Base-by-base conservation (phyloP, 2,113 vertebrate species). In the Brachyhypopomus occidentalis region DNA sequence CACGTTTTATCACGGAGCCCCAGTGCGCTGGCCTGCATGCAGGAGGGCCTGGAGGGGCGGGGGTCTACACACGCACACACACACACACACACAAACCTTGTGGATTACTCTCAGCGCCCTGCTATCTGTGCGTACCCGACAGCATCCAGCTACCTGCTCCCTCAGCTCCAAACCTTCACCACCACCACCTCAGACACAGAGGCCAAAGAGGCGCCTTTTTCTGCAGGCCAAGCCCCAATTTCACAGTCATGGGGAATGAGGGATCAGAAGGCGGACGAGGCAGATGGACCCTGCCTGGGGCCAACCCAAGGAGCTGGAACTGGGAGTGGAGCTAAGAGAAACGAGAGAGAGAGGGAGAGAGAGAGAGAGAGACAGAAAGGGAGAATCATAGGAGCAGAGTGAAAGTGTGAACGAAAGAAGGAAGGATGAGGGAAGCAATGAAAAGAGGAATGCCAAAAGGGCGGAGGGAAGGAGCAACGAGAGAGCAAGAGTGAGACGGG, bases 271-370 rank as follows among this genome's bases (percentile, higher is more conserved):
- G 84, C 23, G 83, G 83, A 85, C 63, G 87, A 92, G 89, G 91
- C 91, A 94, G 92, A 93, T 92, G 92, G 92, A 93, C 88, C 12
- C 72, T 89, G 89, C 91, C 62, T 66, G 86, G 85, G 90, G 91
- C 91, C 92, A 92, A 88, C 84, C 83, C 17, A 78, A 80, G 72
- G 55, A 78, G 77, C 76, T 74, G 82, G 48, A 77, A 60, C 72
- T 74, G 41, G 22, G 73, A 84, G 41, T 30, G 75, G 25, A 38
- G 72, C 85, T 41, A 27, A 81, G n/a, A 36, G 62, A 58, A 5
- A 72, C n/a, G n/a, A n/a, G 5, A 66, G 41, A 73, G 30, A 78
- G n/a, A 34, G 30, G 48, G 38, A 77, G 67, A 64, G 38, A 36
- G 59, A n/a, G n/a, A n/a, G n/a, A n/a, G n/a, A n/a, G n/a, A n/a